Evolutionary conservation across 2,888 invertebrate species (phyloP).

Genomic region (Morpho helenor): DNA sequence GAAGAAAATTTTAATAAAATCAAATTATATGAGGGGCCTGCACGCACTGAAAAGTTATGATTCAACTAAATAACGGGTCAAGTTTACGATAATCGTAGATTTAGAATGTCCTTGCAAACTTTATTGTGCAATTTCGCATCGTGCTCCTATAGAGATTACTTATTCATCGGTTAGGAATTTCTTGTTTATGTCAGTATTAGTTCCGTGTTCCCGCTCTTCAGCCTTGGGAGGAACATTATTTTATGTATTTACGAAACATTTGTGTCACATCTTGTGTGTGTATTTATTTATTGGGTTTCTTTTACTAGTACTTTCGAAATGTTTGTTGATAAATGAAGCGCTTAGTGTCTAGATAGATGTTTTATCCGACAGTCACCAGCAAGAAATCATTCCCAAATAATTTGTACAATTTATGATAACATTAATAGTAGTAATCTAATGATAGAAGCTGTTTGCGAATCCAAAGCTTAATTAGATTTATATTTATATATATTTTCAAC

Average conservation of each 20-base stretch:
- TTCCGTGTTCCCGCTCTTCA: constrained; percentile 16
- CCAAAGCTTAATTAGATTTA: too few species aligned
- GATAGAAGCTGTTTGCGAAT: too few species aligned
- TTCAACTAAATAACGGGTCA: constrained; percentile 8
- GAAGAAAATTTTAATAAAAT: too few species aligned
- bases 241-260: constrained; percentile 7
- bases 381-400: too few species aligned
- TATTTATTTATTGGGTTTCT: background rate
- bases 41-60: constrained; percentile 2
- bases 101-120: constrained; percentile 17
- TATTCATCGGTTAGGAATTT: constrained; percentile 19
- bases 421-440: too few species aligned
- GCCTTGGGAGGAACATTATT: constrained; percentile 6
- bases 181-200: constrained; percentile 16
- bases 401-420: too few species aligned
- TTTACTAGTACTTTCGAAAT: too few species aligned
- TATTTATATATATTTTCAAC: too few species aligned
- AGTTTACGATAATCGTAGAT: constrained; percentile 13
- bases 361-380: too few species aligned
- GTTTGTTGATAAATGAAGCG: too few species aligned
- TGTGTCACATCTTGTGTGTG: background rate
- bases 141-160: constrained; percentile 7
- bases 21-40: too few species aligned
- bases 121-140: constrained; percentile 15
- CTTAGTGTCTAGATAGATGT: too few species aligned